A percentile compares a stretch with the other conserved stretches of the same genome.
Evolutionary conservation across 2,888 invertebrate genomes (phyloP).

Genomic region (Heliconius ismenius): DNA sequence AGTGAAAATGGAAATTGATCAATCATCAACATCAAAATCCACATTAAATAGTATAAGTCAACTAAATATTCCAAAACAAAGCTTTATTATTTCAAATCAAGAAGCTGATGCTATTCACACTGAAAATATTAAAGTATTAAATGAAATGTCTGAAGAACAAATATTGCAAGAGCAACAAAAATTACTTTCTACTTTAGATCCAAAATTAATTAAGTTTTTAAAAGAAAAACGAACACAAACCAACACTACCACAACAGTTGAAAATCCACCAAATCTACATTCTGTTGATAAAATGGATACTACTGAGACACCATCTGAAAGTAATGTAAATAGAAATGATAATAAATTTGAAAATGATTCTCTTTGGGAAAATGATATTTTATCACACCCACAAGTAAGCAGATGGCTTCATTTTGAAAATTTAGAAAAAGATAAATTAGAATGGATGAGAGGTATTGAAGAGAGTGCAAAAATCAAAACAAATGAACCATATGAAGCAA

Average conservation of each 20-base stretch:
- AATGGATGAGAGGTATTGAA: slow-evolving; percentile 90
- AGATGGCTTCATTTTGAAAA: slow-evolving; percentile 93
- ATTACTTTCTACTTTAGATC: slow-evolving; percentile 84
- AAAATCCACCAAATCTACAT: slow-evolving; percentile 37
- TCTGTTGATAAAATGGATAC: slow-evolving; percentile 59
- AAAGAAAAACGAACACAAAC: slow-evolving; percentile 61
- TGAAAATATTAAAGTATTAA: slow-evolving; percentile 86
- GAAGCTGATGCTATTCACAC: slow-evolving; percentile 85
- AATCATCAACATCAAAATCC: slow-evolving; percentile 44
- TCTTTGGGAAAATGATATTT: slow-evolving; percentile 80
- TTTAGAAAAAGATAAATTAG: slow-evolving; percentile 92
- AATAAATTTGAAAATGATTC: slow-evolving; percentile 49
- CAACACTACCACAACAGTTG: slow-evolving; percentile 26
- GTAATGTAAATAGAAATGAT: slow-evolving; percentile 24
- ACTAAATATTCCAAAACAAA: slow-evolving; percentile 61
- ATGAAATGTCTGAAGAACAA: slow-evolving; percentile 86
- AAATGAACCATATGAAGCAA: slow-evolving; percentile 87
- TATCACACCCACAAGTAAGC: slow-evolving; percentile 83
- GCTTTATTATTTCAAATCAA: slow-evolving; percentile 73
- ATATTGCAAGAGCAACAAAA: slow-evolving; percentile 88
- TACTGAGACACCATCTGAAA: slow-evolving; percentile 42
- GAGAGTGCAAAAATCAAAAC: slow-evolving; percentile 80
- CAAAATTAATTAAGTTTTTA: slow-evolving; percentile 86
- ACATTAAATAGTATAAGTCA: slow-evolving; percentile 38
- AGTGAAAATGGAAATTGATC: slow-evolving; percentile 60